Evolutionary conservation across 2,888 invertebrate genomes (phyloP).

Genomic region (Ormyrus thymus): DNA sequence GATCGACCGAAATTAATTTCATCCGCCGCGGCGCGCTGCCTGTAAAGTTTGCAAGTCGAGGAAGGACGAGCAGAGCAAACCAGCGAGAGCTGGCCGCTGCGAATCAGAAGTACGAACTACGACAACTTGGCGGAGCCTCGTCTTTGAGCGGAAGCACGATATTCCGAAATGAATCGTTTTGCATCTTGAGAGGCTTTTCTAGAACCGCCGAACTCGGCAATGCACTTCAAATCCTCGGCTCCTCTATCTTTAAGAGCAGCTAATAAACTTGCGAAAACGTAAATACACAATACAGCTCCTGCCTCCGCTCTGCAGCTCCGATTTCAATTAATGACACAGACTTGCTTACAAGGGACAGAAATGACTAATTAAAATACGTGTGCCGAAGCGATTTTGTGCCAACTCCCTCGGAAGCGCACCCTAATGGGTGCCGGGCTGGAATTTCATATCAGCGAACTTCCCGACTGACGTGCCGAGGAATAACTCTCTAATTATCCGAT

Average conservation of each 20-base stretch:
- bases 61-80: conserved; percentile 17
- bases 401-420: no score
- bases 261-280: conserved; percentile 26
- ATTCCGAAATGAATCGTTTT: conserved; percentile 53
- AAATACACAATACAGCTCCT: neutral
- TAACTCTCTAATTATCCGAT: no score
- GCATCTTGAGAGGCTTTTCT: conserved; percentile 52
- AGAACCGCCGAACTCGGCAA: conserved; percentile 34
- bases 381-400: no score
- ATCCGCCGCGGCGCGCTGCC: conserved; percentile 62
- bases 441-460: no score
- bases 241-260: conserved; percentile 12
- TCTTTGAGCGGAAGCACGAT: conserved; percentile 20
- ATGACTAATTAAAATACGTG: no score
- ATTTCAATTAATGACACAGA: conserved; percentile 31
- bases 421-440: no score
- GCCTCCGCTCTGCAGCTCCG: neutral
- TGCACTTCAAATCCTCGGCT: conserved; percentile 1
- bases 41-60: conserved; percentile 61
- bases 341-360: neutral
- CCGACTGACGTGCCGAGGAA: no score
- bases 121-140: conserved; percentile 35
- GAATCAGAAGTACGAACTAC: conserved; percentile 38
- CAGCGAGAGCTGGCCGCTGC: neutral
- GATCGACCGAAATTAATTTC: conserved; percentile 72